Evolutionary conservation across 2,113 vertebrate genomes (phyloP).

Genomic region (Urocynchramus pylzowi): DNA sequence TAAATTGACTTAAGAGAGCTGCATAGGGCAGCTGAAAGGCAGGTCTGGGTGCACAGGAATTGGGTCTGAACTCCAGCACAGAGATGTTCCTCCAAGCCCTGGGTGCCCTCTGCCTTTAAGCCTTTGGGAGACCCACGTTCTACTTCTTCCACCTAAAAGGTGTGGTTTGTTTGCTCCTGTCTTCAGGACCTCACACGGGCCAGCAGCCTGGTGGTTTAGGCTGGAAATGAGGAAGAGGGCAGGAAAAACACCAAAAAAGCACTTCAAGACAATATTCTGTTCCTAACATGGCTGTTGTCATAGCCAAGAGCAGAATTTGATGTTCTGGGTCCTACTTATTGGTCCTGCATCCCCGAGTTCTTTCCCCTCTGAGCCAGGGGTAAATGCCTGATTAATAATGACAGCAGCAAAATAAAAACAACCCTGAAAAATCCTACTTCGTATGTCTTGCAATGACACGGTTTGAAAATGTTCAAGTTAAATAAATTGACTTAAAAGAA

Average conservation of each 20-base stretch:
- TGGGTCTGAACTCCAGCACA: neutral
- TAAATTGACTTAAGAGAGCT: neutral
- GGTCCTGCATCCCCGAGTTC: neutral
- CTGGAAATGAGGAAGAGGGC: neutral
- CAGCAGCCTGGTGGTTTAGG: neutral
- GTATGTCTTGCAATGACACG: neutral
- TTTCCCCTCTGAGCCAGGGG: neutral
- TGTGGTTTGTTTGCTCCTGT: neutral
- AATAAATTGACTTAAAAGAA: constrained; percentile 1
- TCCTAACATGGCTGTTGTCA: neutral
- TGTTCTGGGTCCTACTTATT: neutral
- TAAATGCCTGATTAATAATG: neutral
- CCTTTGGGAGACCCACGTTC: fast-evolving
- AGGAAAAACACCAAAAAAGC: neutral
- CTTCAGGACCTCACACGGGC: neutral
- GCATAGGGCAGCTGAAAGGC: neutral
- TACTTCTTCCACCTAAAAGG: neutral
- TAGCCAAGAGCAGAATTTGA: neutral
- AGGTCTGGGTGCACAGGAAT: neutral
- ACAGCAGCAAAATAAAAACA: neutral
- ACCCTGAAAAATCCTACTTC: neutral
- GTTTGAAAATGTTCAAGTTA: neutral
- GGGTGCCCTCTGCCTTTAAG: neutral
- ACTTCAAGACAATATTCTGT: neutral
- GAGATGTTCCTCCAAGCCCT: neutral